Percentiles rank a stretch among this genome's conserved stretches.
phyloP scores from a whole-genome alignment of 1,140 invertebrate genomes.

The Pollicipes pollicipes region DNA sequence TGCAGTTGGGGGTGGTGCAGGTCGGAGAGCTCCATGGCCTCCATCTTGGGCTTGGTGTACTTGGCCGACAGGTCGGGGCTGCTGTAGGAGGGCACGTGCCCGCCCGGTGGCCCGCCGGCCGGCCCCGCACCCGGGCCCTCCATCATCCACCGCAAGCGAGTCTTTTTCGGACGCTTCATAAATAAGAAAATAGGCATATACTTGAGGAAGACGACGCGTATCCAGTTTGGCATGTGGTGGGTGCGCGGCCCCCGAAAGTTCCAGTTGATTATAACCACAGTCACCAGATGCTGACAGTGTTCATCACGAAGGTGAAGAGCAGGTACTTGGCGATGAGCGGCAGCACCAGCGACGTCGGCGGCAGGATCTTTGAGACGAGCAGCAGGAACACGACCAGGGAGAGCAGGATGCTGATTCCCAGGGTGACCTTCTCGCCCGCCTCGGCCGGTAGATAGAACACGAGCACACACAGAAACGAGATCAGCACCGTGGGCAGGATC shows the following conservation, averaged over 20 bases:
- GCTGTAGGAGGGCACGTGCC: background rate
- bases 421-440: slow-evolving; percentile 45
- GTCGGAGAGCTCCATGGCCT: slow-evolving; percentile 70
- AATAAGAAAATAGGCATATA: slow-evolving; percentile 44
- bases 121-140: slow-evolving; percentile 52
- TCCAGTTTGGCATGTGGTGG: slow-evolving; percentile 83
- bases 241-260: slow-evolving; percentile 83
- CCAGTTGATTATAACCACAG: slow-evolving; percentile 98
- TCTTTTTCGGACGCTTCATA: slow-evolving; percentile 83
- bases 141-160: slow-evolving; percentile 87
- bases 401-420: slow-evolving; percentile 95
- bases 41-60: slow-evolving; percentile 32
- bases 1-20: slow-evolving; percentile 89
- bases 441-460: slow-evolving; percentile 92
- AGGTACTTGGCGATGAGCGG: slow-evolving; percentile 96
- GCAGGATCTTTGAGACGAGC: slow-evolving; percentile 95
- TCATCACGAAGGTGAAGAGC: slow-evolving; percentile 99
- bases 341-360: slow-evolving; percentile 86
- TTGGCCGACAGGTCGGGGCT: background rate
- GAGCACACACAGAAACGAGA: slow-evolving; percentile 93
- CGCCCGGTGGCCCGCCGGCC: background rate
- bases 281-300: slow-evolving; percentile 97
- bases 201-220: slow-evolving; percentile 80
- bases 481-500: slow-evolving; percentile 92
- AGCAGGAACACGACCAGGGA: slow-evolving; percentile 98